These are phyloP conservation scores for Pentamera pediparva DNA, from an alignment of 53 echinoderm and acorn worm species.

Conservation along the genomic window DNA sequence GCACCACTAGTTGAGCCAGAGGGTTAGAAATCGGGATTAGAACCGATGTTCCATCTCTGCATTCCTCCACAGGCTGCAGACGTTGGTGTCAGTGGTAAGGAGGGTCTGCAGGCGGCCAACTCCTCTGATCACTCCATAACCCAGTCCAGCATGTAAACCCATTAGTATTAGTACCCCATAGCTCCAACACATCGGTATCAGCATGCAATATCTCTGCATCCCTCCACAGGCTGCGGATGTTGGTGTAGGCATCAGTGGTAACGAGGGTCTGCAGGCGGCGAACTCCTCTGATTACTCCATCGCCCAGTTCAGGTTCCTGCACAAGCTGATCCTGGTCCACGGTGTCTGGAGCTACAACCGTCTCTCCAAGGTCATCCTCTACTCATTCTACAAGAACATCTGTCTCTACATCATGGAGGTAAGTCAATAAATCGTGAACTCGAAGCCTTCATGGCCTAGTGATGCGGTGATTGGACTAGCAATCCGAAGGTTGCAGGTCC, in stretches of 20 bases:
- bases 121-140: conserved; percentile 97
- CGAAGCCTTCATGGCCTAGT: no score
- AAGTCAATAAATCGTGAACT: no score
- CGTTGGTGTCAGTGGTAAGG: conserved; percentile 92
- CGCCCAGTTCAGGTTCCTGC: conserved; percentile 93
- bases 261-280: conserved; percentile 94
- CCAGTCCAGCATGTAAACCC: no score
- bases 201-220: no score
- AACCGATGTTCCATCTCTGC: no score
- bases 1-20: no score
- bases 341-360: conserved; percentile 98
- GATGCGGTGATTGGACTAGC: no score
- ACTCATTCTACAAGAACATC: conserved; percentile 98
- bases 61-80: conserved; percentile 56
- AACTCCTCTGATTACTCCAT: conserved; percentile 97
- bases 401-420: conserved; percentile 99
- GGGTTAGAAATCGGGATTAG: no score
- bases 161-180: no score
- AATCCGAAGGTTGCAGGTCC: no score
- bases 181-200: neutral
- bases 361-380: conserved; percentile 92
- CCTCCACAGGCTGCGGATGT: conserved; percentile 73
- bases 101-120: conserved; percentile 95
- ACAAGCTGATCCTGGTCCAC: conserved; percentile 91
- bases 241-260: conserved; percentile 94